A percentile compares a stretch with the other conserved stretches of the same genome.
Evolutionary conservation across 2,888 invertebrate species (phyloP).

Genomic region (Agapostemon virescens): DNA sequence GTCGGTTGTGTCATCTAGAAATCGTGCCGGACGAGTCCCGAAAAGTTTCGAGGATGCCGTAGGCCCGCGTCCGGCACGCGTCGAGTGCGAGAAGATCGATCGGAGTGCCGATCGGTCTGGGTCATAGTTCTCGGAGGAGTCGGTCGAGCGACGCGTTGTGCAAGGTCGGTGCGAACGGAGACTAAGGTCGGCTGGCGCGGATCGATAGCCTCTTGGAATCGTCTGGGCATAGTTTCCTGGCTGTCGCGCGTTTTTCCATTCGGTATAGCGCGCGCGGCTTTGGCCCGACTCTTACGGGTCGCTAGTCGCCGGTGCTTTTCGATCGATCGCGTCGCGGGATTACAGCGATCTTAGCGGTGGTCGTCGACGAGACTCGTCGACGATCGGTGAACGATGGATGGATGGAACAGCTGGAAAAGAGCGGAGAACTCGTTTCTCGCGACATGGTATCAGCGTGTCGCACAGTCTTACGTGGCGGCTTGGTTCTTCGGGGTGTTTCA

Average conservation of each 20-base stretch:
- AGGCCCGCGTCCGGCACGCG: not conserved
- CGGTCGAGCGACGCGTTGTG: constrained; percentile 40
- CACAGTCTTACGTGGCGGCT: constrained; percentile 70
- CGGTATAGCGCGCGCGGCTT: not conserved
- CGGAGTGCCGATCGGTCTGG: not conserved
- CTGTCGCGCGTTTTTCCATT: not conserved
- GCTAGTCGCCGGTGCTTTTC: not conserved
- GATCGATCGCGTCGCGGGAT: not conserved
- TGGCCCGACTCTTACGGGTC: too few relatives aligned
- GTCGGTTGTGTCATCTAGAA: too few relatives aligned
- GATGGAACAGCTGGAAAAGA: constrained; percentile 63
- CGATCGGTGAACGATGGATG: constrained; percentile 50
- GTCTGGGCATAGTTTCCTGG: constrained; percentile 24
- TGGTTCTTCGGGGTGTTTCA: constrained; percentile 76
- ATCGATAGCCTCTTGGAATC: constrained; percentile 61
- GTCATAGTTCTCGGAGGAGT: not conserved
- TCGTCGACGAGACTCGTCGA: not conserved
- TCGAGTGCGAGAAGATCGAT: not conserved
- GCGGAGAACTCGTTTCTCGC: constrained; percentile 65
- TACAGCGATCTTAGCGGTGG: too few relatives aligned
- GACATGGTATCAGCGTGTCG: constrained; percentile 69
- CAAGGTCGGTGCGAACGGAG: constrained; percentile 59
- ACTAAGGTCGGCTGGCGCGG: constrained; percentile 65
- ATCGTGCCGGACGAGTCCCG: not conserved
- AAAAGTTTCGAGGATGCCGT: not conserved